Evolutionary conservation across 2,888 invertebrate species (phyloP), one percentile per base, ranked within the genome.

Genomic region (Amaurobius ferox): DNA sequence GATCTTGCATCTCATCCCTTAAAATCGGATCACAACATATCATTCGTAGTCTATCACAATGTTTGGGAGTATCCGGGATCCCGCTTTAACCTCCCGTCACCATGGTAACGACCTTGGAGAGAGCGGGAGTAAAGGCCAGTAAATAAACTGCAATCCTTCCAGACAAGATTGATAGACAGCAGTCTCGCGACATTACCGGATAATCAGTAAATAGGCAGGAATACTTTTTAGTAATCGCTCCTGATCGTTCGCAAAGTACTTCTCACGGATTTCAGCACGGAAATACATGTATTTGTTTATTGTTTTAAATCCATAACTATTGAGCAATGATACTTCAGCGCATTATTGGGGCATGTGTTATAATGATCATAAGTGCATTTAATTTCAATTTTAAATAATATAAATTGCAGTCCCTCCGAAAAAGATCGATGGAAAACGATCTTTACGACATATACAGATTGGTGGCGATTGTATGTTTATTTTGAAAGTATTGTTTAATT

Each of bases 91-190:
- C 55, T 55, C 55, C 55, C 1, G 55, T 55, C 23, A 3, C 55
- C 11, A 55, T 55, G 23, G 55, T 3, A 55, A 55, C 55, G 55
- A 55, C 55, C 55, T 55, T 55, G 55, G 16, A 23, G 23, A 23
- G 23, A 5, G 23, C 23, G 55, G 55, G 11, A 55, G 55, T 23
- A 55, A 55, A 55, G 55, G 55, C 55, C 55, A 55, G 55, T 55
- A 55, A 55, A 55, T 55, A 55, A 55, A 55, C 55, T 55, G 55
- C 55, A 23, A 55, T 55, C 55, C 55, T 55, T 55, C 55, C 23
- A 55, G 55, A 55, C 55, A 55, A 55, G 55, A 55, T 55, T 55
- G 55, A 55, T 55, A 55, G 55, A 16, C 55, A 55, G 55, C 55
- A 55, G 55, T 55, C 55, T 55, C 55, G 55, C 55, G 55, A 23